Evolutionary conservation across 2,113 vertebrate genomes (phyloP).

Genomic region (Conger conger): DNA sequence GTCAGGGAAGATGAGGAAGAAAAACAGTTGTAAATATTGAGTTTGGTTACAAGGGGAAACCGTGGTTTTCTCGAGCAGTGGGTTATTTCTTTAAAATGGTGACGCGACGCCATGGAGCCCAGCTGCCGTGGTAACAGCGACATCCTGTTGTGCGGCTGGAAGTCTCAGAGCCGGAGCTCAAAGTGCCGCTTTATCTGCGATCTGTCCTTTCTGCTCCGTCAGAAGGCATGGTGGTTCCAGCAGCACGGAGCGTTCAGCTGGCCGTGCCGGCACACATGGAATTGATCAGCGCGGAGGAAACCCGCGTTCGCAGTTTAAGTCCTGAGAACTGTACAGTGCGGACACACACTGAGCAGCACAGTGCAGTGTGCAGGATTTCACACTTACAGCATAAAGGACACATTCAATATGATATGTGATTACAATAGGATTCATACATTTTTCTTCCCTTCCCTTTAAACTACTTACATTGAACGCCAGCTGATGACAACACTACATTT

Average conservation of each 20-base stretch:
- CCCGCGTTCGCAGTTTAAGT: background rate
- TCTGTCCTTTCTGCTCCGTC: background rate
- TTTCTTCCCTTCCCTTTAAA: slow-evolving; percentile 63
- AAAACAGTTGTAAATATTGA: background rate
- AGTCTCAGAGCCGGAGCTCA: background rate
- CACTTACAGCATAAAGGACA: slow-evolving; percentile 43
- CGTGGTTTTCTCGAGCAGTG: background rate
- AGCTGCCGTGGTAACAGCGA: background rate
- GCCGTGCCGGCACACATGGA: background rate
- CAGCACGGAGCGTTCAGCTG: background rate
- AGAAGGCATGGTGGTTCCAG: background rate
- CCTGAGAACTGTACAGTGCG: background rate
- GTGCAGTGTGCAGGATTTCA: slow-evolving; percentile 47
- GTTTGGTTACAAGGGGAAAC: background rate
- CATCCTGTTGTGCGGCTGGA: background rate
- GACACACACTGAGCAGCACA: background rate
- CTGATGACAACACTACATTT: slow-evolving; percentile 55
- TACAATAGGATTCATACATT: slow-evolving; percentile 51
- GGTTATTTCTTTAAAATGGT: slow-evolving; percentile 18
- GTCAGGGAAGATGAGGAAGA: slow-evolving; percentile 1
- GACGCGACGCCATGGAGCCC: slow-evolving; percentile 15
- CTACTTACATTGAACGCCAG: slow-evolving; percentile 40
- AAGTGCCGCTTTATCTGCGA: background rate
- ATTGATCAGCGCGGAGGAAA: slow-evolving; percentile 6
- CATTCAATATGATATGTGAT: slow-evolving; percentile 30